These are phyloP conservation scores for Phenganax subtilis DNA, from an alignment of 92 coral and sea anemone species.

Conservation along the genomic window DNA sequence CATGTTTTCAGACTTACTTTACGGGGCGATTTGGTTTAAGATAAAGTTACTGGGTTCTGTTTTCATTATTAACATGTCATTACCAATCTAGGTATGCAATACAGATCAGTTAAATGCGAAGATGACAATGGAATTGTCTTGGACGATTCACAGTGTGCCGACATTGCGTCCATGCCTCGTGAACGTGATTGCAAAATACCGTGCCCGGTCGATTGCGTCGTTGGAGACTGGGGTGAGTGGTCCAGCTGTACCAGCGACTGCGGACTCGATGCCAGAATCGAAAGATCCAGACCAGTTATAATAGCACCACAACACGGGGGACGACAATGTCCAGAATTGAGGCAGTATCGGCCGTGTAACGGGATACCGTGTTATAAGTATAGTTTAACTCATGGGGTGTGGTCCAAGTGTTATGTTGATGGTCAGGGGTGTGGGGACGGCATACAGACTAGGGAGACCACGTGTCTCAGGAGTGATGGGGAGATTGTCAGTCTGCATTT, in stretches of 20 bases:
- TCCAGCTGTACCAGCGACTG: slow-evolving; percentile 19
- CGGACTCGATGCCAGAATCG: slow-evolving; percentile 4
- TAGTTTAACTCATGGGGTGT: slow-evolving; percentile 7
- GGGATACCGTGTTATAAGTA: slow-evolving; percentile 12
- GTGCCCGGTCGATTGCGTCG: slow-evolving; percentile 35
- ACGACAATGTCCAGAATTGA: slow-evolving; percentile 17
- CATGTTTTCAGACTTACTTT: too few species aligned
- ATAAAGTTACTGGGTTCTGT: too few species aligned
- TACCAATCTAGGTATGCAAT: background rate
- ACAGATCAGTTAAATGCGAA: slow-evolving; percentile 22
- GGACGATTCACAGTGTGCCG: background rate
- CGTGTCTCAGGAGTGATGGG: slow-evolving; percentile 32
- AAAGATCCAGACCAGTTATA: slow-evolving; percentile 12
- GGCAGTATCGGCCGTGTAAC: slow-evolving; percentile 29
- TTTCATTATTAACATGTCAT: background rate
- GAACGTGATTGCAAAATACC: slow-evolving; percentile 13
- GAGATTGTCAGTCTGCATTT: slow-evolving; percentile 14
- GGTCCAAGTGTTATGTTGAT: slow-evolving; percentile 39
- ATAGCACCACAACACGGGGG: slow-evolving; percentile 15
- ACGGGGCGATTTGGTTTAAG: too few species aligned
- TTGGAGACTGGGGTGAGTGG: slow-evolving; percentile 27
- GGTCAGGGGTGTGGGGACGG: slow-evolving; percentile 39
- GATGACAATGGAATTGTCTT: background rate
- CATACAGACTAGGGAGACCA: slow-evolving; percentile 15
- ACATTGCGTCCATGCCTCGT: background rate